Evolutionary conservation across 1,140 invertebrate species (phyloP).

Genomic region (Hylaeus volcanicus): DNA sequence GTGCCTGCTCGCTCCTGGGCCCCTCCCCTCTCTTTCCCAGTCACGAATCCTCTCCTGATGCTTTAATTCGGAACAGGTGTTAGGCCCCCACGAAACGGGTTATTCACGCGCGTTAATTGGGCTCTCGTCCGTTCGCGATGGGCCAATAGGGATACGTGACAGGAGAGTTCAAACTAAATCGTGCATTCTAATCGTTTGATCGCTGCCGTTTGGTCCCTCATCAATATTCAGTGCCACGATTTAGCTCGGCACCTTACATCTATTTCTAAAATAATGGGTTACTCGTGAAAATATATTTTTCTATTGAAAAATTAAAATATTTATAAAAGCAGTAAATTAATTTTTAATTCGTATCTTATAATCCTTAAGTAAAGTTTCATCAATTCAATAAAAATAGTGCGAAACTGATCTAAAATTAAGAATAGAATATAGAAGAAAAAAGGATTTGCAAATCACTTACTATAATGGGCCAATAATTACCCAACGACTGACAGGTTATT

Average conservation of each 20-base stretch:
- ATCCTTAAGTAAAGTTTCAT: too few relatives aligned
- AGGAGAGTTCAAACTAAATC: neutral
- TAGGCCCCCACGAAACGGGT: neutral
- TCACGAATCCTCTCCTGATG: constrained; percentile 2
- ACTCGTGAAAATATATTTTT: too few relatives aligned
- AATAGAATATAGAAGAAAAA: too few relatives aligned
- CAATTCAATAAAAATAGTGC: too few relatives aligned
- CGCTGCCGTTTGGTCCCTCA: neutral
- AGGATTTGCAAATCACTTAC: neutral
- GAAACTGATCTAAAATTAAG: too few relatives aligned
- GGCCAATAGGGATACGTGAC: neutral
- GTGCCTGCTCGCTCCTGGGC: constrained; percentile 10
- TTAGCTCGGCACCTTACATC: too few relatives aligned
- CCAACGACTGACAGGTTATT: neutral
- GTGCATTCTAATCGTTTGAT: too few relatives aligned
- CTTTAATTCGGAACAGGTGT: constrained; percentile 40
- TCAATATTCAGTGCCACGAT: too few relatives aligned
- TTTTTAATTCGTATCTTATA: too few relatives aligned
- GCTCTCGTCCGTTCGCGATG: neutral
- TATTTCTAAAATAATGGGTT: too few relatives aligned
- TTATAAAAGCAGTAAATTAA: too few relatives aligned
- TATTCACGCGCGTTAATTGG: neutral
- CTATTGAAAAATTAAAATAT: too few relatives aligned
- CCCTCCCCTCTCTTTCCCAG: constrained; percentile 18
- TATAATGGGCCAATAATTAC: neutral